Percentiles rank a stretch among this genome's conserved stretches.
These are phyloP conservation scores for Maniola jurtina DNA, from an alignment of 1,140 invertebrate genomes.

Conservation along the genomic window DNA sequence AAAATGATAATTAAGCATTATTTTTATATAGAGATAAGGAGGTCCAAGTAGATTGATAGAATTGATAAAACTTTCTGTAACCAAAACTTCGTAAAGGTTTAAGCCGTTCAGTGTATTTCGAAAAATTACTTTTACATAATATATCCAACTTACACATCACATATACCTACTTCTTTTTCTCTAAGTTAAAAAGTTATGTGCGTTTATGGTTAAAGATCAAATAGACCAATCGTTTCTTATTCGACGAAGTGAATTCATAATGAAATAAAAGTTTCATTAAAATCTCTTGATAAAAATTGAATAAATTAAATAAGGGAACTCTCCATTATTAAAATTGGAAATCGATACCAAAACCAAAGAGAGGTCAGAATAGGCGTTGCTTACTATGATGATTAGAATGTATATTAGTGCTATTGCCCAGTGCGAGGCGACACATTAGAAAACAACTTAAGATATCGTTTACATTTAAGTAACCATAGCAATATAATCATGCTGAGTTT, in stretches of 20 bases:
- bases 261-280: constrained; percentile 49
- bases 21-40: too few species aligned
- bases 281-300: constrained; percentile 55
- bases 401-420: constrained; percentile 48
- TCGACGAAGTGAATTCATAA: constrained; percentile 38
- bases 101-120: too few species aligned
- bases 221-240: constrained; percentile 22
- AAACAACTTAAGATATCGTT: constrained; percentile 29
- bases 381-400: constrained; percentile 36
- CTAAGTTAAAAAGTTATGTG: not conserved
- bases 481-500: constrained; percentile 35
- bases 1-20: too few species aligned
- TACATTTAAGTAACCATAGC: constrained; percentile 30
- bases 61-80: too few species aligned
- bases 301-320: constrained; percentile 49
- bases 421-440: constrained; percentile 36
- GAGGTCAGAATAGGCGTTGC: constrained; percentile 33
- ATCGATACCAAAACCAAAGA: constrained; percentile 52
- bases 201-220: constrained; percentile 6
- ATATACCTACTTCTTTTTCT: not conserved
- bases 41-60: too few species aligned
- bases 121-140: not conserved
- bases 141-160: too few species aligned
- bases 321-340: constrained; percentile 47
- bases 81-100: too few species aligned